Conservation (phyloP, 35 echinoderm and acorn worm species). For the Patiria miniata region DNA sequence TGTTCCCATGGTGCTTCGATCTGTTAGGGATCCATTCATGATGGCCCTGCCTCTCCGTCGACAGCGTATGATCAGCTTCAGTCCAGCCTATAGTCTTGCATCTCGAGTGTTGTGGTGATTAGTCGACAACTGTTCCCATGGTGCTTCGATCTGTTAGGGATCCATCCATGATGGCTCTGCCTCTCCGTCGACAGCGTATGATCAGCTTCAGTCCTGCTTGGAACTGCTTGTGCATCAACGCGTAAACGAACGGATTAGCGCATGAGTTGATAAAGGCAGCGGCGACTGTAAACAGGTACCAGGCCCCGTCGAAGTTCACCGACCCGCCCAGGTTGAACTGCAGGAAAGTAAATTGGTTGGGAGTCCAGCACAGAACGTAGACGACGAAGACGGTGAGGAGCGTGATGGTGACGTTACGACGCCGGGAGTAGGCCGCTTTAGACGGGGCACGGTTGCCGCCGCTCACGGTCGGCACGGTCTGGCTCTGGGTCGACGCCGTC, state of each 20-base stretch:
- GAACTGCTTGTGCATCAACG: conserved; percentile 81
- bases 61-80: no score
- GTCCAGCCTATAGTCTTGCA: no score
- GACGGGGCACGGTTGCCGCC: background rate
- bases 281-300: conserved; percentile 83
- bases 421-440: conserved; percentile 42
- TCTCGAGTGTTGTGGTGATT: no score
- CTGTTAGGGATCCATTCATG: background rate
- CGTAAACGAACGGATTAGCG: conserved; percentile 90
- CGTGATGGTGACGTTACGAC: conserved; percentile 77
- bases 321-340: conserved; percentile 80
- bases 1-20: conserved; percentile 25
- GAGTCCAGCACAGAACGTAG: conserved; percentile 82
- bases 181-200: conserved; percentile 3
- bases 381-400: conserved; percentile 83
- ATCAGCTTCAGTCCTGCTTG: conserved; percentile 68
- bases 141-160: conserved; percentile 17
- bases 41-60: background rate
- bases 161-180: background rate
- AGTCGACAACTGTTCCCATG: conserved; percentile 47
- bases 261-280: conserved; percentile 81
- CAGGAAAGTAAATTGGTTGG: conserved; percentile 87
- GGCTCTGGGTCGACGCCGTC: background rate
- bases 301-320: conserved; percentile 70
- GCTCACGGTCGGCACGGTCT: conserved; percentile 1